Conservation (phyloP, 2,113 vertebrate genomes). For the Solea solea region DNA sequence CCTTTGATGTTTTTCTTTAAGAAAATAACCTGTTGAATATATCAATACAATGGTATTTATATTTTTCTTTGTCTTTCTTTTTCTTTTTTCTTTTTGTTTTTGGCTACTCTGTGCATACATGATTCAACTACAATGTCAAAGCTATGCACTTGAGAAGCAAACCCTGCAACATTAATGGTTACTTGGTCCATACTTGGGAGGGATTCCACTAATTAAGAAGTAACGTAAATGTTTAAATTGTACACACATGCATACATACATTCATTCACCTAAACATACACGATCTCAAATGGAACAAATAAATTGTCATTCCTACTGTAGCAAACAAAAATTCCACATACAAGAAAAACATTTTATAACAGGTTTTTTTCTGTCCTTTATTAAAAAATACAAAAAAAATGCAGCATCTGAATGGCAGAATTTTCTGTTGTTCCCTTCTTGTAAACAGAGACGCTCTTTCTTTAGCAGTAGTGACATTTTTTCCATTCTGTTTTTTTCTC, state of each 20-base stretch:
- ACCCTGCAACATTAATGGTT: slow-evolving; percentile 74
- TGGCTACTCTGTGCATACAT: slow-evolving; percentile 91
- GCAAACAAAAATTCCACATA: slow-evolving; percentile 84
- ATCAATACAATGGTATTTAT: slow-evolving; percentile 92
- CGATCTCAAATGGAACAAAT: slow-evolving; percentile 79
- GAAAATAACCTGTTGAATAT: slow-evolving; percentile 94
- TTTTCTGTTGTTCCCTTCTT: slow-evolving; percentile 86
- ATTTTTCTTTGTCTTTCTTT: slow-evolving; percentile 63
- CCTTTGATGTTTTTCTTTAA: slow-evolving; percentile 96
- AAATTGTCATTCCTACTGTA: slow-evolving; percentile 85
- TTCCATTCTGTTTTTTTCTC: slow-evolving; percentile 83
- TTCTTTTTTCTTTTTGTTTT: slow-evolving; percentile 64
- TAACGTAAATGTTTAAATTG: slow-evolving; percentile 69
- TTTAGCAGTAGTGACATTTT: slow-evolving; percentile 89
- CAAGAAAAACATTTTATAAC: slow-evolving; percentile 85
- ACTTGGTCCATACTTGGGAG: slow-evolving; percentile 82
- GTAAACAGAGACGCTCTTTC: slow-evolving; percentile 86
- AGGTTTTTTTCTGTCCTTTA: slow-evolving; percentile 86
- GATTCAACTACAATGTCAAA: slow-evolving; percentile 83
- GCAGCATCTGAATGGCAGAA: slow-evolving; percentile 87
- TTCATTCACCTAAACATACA: slow-evolving; percentile 67
- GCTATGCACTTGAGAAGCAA: slow-evolving; percentile 89
- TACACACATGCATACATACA: slow-evolving; percentile 70
- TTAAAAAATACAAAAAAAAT: slow-evolving; percentile 80
- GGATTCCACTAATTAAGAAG: slow-evolving; percentile 75